A percentile compares a stretch with the other conserved stretches of the same genome.
Evolutionary conservation across 2,888 invertebrate genomes (phyloP).

Genomic region (Tribolium freemani): DNA sequence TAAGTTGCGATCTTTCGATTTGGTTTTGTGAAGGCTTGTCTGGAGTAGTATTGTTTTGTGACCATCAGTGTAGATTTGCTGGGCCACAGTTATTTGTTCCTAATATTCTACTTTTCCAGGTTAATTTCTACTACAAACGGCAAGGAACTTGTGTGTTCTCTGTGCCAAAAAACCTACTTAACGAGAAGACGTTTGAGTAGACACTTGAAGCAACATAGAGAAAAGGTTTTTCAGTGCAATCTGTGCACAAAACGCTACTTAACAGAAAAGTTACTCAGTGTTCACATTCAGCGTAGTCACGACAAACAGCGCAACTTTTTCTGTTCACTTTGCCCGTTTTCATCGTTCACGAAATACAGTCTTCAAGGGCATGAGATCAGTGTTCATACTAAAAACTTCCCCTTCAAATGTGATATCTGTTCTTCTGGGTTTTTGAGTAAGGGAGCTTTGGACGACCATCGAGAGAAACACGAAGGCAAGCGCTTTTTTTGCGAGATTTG

Average conservation of each 20-base stretch:
- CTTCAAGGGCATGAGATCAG: neutral
- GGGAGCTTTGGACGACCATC: neutral
- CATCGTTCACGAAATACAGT: neutral
- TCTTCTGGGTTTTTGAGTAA: neutral
- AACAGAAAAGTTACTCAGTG: neutral
- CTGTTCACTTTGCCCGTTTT: neutral
- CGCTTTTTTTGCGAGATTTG: slow-evolving; percentile 7
- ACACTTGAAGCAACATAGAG: neutral
- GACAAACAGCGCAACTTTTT: neutral
- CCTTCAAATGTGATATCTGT: slow-evolving; percentile 3
- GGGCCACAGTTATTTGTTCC: too few species aligned
- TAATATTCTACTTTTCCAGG: too few species aligned
- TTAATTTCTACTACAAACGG: neutral
- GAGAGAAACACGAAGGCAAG: neutral
- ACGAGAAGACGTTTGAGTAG: neutral
- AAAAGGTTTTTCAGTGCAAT: neutral
- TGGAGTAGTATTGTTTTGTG: too few species aligned
- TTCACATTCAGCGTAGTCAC: neutral
- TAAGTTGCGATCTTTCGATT: too few species aligned
- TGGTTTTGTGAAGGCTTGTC: too few species aligned
- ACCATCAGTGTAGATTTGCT: too few species aligned
- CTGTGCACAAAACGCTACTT: neutral
- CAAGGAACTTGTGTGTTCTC: neutral
- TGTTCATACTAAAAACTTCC: neutral
- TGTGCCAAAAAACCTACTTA: neutral